phyloP scores from a whole-genome alignment of 2,888 invertebrate genomes.

The Ametastegia equiseti region DNA sequence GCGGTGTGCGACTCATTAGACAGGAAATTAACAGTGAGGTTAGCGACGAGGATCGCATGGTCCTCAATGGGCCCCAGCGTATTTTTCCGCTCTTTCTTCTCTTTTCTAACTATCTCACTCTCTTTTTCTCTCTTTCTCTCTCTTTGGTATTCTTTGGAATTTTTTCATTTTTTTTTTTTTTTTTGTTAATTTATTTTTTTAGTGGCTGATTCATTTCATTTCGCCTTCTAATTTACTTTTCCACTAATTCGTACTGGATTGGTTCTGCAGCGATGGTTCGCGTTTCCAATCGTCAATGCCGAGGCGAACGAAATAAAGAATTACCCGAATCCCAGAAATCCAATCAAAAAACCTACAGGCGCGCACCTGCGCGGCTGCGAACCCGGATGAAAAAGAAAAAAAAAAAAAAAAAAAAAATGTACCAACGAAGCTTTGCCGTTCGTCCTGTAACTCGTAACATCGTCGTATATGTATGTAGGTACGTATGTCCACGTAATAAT shows the following conservation, averaged over 20 bases:
- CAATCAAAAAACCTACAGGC: conserved; percentile 47
- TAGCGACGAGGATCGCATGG: conserved; percentile 30
- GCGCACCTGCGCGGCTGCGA: conserved; percentile 39
- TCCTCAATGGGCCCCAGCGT: not conserved
- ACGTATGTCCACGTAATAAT: conserved; percentile 34
- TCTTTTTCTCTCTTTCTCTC: not conserved
- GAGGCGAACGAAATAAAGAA: conserved; percentile 31
- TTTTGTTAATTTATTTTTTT: not conserved
- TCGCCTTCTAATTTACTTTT: conserved; percentile 37
- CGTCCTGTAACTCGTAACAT: too few relatives aligned
- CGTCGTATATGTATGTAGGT: too few relatives aligned
- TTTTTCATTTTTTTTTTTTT: not conserved
- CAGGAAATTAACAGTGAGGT: conserved; percentile 40
- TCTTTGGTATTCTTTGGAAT: not conserved
- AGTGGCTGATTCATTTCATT: not conserved
- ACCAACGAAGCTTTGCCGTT: too few relatives aligned
- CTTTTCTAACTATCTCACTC: not conserved
- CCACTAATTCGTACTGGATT: conserved; percentile 42
- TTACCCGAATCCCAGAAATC: conserved; percentile 49
- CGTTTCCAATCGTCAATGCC: conserved; percentile 46
- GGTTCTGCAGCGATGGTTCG: conserved; percentile 32
- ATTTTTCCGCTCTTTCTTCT: not conserved
- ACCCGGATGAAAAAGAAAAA: conserved; percentile 9
- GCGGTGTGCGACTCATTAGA: conserved; percentile 42
- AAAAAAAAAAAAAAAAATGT: too few relatives aligned